Evolutionary conservation across 2,888 invertebrate species (phyloP), one percentile per base, ranked within the genome.

Genomic region (Spatulosminthurus flaviceps): DNA sequence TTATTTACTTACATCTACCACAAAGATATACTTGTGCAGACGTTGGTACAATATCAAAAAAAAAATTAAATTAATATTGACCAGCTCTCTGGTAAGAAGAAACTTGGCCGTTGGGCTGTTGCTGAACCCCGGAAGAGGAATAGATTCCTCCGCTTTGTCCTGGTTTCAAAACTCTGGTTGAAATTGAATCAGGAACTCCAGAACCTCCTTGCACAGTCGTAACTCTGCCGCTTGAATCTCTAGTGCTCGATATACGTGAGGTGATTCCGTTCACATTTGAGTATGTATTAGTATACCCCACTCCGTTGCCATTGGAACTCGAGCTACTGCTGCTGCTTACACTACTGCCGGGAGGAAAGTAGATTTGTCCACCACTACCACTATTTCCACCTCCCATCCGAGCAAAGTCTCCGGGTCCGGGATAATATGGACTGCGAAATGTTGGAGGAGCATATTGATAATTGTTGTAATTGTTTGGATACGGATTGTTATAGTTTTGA

Each of bases 171-270:
- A 74, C 26, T 28, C 80, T 51, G 1, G 80, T 79, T n/a, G 69
- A 51, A 21, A 81, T 74, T 0, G 61, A 70, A 51, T 82, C 81
- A 11, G 78, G 80, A 19, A 61, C 74, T 19, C 74, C 82, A 41
- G 79, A 76, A 24, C 80, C 81, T n/a, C 78, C 67, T 66, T 80
- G 73, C 9, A 80, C 61, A 7, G 81, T 81, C 0, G 80, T 81
- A 0, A 82, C 78, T 64, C 34, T 75, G 5, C 83, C 83, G 42
- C 78, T 79, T 19, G 81, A 75, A 2, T 79, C 81, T 0, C 70
- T 21, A 24, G 64, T 9, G 19, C 75, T 51, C 0, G 81, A 77
- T 11, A 70, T 61, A 5, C 80, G 79, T 16, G 71, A 70, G 34
- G 74, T 77, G 0, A 64, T 51, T 22, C 80, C 81, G 29, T 82